phyloP scores from a whole-genome alignment of 2,113 vertebrate genomes.

The Pachyramphus minor region DNA sequence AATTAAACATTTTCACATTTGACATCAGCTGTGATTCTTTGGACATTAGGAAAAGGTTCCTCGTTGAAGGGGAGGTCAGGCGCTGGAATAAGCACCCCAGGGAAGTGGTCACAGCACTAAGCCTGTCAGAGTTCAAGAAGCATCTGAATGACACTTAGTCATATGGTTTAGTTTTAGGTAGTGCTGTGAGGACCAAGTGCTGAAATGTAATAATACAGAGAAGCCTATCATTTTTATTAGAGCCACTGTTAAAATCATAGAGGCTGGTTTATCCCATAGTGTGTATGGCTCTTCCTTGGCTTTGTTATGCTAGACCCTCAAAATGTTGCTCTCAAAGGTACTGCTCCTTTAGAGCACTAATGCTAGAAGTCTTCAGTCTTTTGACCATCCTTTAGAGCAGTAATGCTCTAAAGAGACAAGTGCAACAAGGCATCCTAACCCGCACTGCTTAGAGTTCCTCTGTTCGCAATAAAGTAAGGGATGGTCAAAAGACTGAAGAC shows the following conservation, averaged over 20 bases:
- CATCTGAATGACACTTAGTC: not conserved
- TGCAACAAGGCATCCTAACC: not conserved
- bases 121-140: not conserved
- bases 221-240: not conserved
- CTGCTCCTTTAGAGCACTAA: not conserved
- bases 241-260: not conserved
- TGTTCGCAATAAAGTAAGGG: not conserved
- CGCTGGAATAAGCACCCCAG: not conserved
- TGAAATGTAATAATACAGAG: not conserved
- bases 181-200: not conserved
- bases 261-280: not conserved
- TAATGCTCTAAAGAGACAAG: not conserved
- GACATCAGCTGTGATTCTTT: not conserved
- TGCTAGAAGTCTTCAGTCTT: too few relatives aligned
- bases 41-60: not conserved
- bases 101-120: not conserved
- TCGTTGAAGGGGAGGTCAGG: not conserved
- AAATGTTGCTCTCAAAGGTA: not conserved
- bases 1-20: not conserved
- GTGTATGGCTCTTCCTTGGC: not conserved
- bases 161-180: not conserved
- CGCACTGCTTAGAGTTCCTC: not conserved
- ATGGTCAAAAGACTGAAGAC: not conserved
- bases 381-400: not conserved
- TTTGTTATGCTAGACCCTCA: not conserved